A percentile compares a stretch with the other conserved stretches of the same genome.
Conservation (phyloP, 35 echinoderm and acorn worm genomes). For the Heliocidaris erythrogramma region DNA sequence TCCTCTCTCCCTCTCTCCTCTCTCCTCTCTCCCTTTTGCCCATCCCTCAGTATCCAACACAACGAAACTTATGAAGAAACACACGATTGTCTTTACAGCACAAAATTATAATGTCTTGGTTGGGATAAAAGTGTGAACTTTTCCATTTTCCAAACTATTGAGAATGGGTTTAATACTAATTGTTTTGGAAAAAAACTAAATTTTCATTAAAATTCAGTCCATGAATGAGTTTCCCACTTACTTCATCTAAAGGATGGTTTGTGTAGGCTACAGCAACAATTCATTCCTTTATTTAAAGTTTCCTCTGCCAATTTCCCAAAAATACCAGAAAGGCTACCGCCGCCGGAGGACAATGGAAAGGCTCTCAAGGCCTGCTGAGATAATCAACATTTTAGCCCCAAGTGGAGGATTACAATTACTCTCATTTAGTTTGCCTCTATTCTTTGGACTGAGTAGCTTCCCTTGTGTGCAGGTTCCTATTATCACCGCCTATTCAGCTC, state of each 20-base stretch:
- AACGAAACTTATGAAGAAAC: no score
- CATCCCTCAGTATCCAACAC: no score
- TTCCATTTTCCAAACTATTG: background rate
- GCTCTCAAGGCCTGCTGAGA: background rate
- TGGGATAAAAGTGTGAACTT: background rate
- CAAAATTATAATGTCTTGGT: background rate
- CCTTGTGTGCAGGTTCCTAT: background rate
- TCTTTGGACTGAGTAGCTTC: background rate
- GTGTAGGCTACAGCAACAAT: background rate
- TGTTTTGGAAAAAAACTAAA: background rate
- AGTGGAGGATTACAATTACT: constrained; percentile 30
- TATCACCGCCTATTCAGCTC: background rate
- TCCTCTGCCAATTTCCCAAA: background rate
- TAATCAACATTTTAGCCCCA: constrained; percentile 26
- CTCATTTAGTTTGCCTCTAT: background rate
- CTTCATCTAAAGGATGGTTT: background rate
- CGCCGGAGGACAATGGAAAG: background rate
- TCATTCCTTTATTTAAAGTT: background rate
- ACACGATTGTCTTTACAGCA: no score
- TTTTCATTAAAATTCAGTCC: background rate
- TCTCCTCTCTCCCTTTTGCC: no score
- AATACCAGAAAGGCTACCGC: constrained; percentile 5
- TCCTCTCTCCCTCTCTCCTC: no score
- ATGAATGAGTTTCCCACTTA: background rate
- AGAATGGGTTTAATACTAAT: background rate